Evolutionary conservation across 2,797 vertebrate species (phyloP).

Genomic region (Enteromius viviparus): DNA sequence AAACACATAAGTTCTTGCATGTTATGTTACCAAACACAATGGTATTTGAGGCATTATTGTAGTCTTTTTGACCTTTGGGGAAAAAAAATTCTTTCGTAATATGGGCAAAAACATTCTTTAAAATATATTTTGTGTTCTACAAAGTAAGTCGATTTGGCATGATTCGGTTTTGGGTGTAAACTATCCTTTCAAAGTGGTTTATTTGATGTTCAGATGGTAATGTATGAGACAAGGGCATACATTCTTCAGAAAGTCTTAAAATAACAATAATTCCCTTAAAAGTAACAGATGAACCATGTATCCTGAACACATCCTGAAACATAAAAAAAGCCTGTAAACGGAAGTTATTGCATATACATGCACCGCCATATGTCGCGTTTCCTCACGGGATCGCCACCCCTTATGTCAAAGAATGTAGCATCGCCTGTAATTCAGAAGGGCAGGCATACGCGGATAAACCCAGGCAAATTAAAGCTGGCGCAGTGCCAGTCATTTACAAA

Average conservation of each 20-base stretch:
- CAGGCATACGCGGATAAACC: conserved; percentile 12
- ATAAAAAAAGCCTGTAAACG: conserved; percentile 13
- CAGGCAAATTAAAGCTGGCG: conserved; percentile 18
- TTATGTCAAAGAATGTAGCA: conserved; percentile 36
- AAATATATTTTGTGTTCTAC: background rate
- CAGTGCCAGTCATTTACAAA: conserved; percentile 42
- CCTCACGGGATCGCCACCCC: conserved; percentile 29
- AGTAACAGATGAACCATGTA: conserved; percentile 9
- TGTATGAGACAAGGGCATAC: background rate
- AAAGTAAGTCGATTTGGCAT: background rate
- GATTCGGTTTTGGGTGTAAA: background rate
- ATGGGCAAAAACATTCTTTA: background rate
- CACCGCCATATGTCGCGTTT: conserved; percentile 28
- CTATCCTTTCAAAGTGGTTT: background rate
- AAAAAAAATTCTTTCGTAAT: background rate
- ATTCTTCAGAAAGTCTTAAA: background rate
- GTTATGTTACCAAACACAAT: background rate
- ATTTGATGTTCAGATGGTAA: conserved; percentile 16
- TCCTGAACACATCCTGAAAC: background rate
- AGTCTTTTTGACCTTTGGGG: background rate
- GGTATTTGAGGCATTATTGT: background rate
- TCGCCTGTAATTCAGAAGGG: conserved; percentile 22
- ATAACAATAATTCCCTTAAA: background rate
- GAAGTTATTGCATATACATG: conserved; percentile 23
- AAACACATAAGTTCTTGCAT: background rate